Percentiles rank a stretch among this genome's conserved stretches.
These are phyloP conservation scores for Corella eumyota DNA, from an alignment of 23 tunicate species.

Conservation along the genomic window DNA sequence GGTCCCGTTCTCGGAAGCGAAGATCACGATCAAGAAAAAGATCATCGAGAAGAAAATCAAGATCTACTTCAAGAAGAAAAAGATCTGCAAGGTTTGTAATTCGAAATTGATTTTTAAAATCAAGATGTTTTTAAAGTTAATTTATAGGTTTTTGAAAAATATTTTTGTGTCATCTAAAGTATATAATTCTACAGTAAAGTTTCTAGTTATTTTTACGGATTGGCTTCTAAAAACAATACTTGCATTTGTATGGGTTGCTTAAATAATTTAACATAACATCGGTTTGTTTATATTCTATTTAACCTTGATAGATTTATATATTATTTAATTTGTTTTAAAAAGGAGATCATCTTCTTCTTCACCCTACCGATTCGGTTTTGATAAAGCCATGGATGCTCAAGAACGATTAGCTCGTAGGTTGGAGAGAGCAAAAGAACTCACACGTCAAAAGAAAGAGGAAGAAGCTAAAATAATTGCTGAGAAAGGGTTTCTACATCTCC, in stretches of 20 bases:
- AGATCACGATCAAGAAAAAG: constrained; percentile 5
- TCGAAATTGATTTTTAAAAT: too few relatives aligned
- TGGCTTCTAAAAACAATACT: too few relatives aligned
- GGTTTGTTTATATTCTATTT: too few relatives aligned
- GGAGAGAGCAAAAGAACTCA: constrained; percentile 82
- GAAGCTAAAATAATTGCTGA: constrained; percentile 16
- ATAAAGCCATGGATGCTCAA: constrained; percentile 89
- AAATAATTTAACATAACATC: too few relatives aligned
- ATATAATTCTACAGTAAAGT: too few relatives aligned
- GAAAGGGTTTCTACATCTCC: constrained; percentile 27
- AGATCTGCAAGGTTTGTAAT: not conserved
- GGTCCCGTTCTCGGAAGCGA: constrained; percentile 1
- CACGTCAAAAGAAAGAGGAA: constrained; percentile 45
- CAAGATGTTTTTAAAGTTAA: too few relatives aligned
- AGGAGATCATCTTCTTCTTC: constrained; percentile 32
- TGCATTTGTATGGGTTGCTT: too few relatives aligned
- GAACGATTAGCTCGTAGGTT: constrained; percentile 79
- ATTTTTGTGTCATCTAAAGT: too few relatives aligned
- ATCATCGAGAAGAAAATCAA: constrained; percentile 3
- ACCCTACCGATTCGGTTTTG: constrained; percentile 30
- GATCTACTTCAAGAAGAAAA: not conserved
- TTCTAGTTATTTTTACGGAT: too few relatives aligned
- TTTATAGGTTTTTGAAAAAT: not conserved
- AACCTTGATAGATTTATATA: too few relatives aligned
- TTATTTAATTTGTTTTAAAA: too few relatives aligned